Conservation (phyloP, 2,888 invertebrate genomes). For the Cyclophora albipunctata region DNA sequence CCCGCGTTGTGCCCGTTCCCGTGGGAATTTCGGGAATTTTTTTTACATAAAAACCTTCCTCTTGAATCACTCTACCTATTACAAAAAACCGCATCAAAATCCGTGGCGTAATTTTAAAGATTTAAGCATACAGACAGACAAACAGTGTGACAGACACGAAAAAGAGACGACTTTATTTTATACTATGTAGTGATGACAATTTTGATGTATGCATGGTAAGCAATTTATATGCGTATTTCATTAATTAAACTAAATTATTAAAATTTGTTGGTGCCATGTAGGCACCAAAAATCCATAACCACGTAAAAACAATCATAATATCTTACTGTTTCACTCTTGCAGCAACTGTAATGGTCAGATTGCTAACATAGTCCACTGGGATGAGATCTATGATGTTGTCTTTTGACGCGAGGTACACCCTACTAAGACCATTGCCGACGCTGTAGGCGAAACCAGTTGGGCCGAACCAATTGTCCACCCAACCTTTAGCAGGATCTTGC, state of each 20-base stretch:
- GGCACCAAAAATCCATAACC: background rate
- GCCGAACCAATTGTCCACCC: conserved; percentile 95
- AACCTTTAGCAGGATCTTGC: conserved; percentile 83
- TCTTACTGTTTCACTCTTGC: conserved; percentile 23
- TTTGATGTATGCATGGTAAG: no score
- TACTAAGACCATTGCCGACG: conserved; percentile 78
- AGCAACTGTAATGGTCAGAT: conserved; percentile 85
- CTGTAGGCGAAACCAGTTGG: conserved; percentile 82
- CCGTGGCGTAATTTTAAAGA: no score
- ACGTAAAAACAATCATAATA: background rate
- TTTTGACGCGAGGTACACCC: conserved; percentile 83
- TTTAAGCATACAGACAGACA: no score
- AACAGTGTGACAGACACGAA: no score
- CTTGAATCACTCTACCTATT: no score
- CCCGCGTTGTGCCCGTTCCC: no score
- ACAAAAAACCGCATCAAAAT: no score
- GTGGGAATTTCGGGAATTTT: no score
- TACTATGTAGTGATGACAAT: no score
- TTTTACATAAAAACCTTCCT: no score
- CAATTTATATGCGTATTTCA: background rate
- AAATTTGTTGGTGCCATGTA: background rate
- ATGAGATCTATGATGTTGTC: conserved; percentile 84
- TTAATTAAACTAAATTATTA: background rate
- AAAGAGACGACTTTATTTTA: no score
- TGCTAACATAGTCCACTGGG: conserved; percentile 89